A percentile compares a stretch with the other conserved stretches of the same genome.
Evolutionary conservation across 64 coral and sea anemone species (phyloP).

Genomic region (Montipora sp.): DNA sequence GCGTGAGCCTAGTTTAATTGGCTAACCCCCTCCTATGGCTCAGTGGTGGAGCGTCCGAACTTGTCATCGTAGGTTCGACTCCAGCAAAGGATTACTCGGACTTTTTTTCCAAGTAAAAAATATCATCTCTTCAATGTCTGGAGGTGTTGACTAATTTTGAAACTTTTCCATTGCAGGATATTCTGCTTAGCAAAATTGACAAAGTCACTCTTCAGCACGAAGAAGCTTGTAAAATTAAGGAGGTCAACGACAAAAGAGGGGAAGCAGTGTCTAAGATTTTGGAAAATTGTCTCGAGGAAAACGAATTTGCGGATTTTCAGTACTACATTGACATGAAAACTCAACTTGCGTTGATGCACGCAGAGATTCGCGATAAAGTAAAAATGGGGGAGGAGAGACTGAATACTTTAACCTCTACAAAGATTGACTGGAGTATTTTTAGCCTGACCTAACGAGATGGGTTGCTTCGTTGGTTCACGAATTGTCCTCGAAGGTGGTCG

Average conservation of each 20-base stretch:
- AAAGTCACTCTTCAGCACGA: constrained; percentile 91
- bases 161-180: constrained; percentile 65
- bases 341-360: constrained; percentile 93
- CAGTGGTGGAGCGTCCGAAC: no score
- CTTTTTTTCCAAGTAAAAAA: no score
- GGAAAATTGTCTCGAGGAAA: constrained; percentile 88
- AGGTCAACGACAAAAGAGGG: constrained; percentile 97
- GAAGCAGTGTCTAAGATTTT: constrained; percentile 92
- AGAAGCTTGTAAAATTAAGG: constrained; percentile 96
- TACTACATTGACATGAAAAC: constrained; percentile 99
- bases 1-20: no score
- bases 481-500: not conserved
- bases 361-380: constrained; percentile 96
- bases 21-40: no score
- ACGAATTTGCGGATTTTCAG: constrained; percentile 96
- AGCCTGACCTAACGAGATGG: constrained; percentile 29
- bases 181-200: constrained; percentile 95
- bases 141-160: not conserved
- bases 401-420: constrained; percentile 78
- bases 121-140: no score
- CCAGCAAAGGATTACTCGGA: no score
- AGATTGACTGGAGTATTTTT: constrained; percentile 94
- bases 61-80: no score
- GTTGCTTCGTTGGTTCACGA: not conserved
- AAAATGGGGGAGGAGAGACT: constrained; percentile 96